Evolutionary conservation across 2,888 invertebrate genomes (phyloP).

Genomic region (Tetragonula carbonaria): DNA sequence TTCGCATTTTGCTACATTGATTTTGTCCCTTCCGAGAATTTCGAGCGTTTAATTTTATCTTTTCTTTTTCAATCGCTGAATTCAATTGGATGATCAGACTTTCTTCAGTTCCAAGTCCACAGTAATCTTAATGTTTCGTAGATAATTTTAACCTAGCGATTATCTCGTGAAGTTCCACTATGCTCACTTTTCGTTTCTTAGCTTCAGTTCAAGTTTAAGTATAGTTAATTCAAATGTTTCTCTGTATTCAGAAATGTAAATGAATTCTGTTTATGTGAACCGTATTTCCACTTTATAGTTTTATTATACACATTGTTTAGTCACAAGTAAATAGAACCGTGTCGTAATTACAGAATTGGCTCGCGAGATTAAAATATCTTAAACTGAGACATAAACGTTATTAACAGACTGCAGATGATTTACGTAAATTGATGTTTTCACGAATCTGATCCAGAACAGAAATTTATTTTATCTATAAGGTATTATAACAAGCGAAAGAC

Average conservation of each 20-base stretch:
- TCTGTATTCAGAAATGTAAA: neutral
- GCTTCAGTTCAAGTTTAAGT: neutral
- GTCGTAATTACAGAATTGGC: too few species aligned
- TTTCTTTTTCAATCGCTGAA: neutral
- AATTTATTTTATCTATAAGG: too few species aligned
- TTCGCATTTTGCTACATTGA: neutral
- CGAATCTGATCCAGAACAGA: too few species aligned
- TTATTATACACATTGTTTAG: too few species aligned
- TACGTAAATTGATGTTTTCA: too few species aligned
- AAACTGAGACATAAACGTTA: too few species aligned
- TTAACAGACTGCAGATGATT: too few species aligned
- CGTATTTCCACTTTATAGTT: neutral
- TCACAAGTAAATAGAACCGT: too few species aligned
- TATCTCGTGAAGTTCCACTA: neutral
- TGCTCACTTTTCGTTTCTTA: neutral
- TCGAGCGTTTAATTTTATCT: neutral
- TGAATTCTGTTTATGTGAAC: neutral
- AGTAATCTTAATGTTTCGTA: neutral
- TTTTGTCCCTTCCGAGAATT: neutral
- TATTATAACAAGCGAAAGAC: too few species aligned
- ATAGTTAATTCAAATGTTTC: neutral
- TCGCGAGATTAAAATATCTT: too few species aligned
- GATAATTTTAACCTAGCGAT: neutral
- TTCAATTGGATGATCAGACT: neutral
- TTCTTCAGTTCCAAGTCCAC: neutral